These are phyloP conservation scores for Clostera curtula DNA, from an alignment of 2,888 invertebrate genomes.

Conservation along the genomic window DNA sequence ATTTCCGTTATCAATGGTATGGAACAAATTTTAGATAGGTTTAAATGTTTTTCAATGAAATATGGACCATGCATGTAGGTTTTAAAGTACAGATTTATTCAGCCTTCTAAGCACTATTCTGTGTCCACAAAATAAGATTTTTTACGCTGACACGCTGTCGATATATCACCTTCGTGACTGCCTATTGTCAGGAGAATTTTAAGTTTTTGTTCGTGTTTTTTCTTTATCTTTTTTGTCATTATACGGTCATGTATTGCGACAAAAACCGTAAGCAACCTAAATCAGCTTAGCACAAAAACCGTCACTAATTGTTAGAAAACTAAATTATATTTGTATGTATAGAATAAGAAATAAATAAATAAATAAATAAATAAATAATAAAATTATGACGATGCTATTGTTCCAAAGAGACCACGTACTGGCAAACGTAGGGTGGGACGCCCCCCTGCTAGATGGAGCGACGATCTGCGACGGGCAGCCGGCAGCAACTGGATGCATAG, in stretches of 20 bases:
- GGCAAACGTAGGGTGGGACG: too few relatives aligned
- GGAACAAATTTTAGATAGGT: neutral
- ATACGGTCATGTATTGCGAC: constrained; percentile 3
- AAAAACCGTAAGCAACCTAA: constrained; percentile 1
- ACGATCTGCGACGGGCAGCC: too few relatives aligned
- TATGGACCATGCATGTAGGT: too few relatives aligned
- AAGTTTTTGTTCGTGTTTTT: constrained; percentile 8
- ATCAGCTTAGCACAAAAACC: neutral
- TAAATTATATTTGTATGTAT: neutral
- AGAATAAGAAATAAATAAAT: neutral
- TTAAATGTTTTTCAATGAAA: too few relatives aligned
- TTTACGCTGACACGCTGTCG: constrained; percentile 15
- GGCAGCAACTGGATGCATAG: too few relatives aligned
- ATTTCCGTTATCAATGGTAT: constrained; percentile 1
- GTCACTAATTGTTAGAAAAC: neutral
- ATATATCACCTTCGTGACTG: constrained; percentile 20
- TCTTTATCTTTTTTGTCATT: constrained; percentile 7
- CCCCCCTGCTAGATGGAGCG: too few relatives aligned
- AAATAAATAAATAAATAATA: too few relatives aligned
- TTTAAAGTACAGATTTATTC: neutral
- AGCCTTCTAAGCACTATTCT: constrained; percentile 5
- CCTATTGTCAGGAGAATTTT: constrained; percentile 14
- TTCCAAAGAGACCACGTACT: too few relatives aligned
- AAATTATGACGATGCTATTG: too few relatives aligned
- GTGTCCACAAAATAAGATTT: constrained; percentile 4